Conservation (phyloP, 1,140 invertebrate species). For the Apis dorsata region DNA sequence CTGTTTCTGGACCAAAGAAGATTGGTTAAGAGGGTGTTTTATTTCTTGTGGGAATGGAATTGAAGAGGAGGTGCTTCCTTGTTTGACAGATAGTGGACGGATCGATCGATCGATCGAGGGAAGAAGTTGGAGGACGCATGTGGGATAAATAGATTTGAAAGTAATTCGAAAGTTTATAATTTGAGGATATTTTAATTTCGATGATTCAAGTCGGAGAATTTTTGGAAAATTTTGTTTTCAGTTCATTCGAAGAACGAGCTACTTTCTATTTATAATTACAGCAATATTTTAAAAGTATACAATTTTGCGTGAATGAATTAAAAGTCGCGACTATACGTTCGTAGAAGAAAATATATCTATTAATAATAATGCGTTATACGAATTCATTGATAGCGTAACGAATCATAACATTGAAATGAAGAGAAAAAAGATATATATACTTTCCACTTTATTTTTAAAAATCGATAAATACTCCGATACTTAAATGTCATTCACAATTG, state of each 20-base stretch:
- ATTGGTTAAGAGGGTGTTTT: too few species aligned
- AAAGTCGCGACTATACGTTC: neutral
- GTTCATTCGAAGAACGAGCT: neutral
- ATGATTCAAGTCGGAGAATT: too few species aligned
- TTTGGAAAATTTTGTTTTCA: too few species aligned
- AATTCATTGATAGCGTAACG: neutral
- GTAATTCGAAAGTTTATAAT: too few species aligned
- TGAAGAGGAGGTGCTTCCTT: too few species aligned
- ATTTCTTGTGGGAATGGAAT: too few species aligned
- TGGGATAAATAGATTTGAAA: too few species aligned
- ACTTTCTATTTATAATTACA: neutral
- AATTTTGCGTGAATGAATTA: neutral
- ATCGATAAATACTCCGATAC: neutral
- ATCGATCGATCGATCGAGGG: too few species aligned
- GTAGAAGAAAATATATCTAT: neutral
- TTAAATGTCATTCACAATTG: constrained; percentile 11
- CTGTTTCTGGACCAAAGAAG: neutral
- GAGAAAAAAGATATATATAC: neutral
- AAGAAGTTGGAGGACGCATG: too few species aligned
- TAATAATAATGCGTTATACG: neutral
- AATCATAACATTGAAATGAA: neutral
- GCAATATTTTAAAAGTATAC: neutral
- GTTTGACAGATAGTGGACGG: too few species aligned
- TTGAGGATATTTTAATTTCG: too few species aligned
- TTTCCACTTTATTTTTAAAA: constrained; percentile 6